Base-by-base conservation (phyloP, 2,888 invertebrate genomes). In the Branchellion lobata region DNA sequence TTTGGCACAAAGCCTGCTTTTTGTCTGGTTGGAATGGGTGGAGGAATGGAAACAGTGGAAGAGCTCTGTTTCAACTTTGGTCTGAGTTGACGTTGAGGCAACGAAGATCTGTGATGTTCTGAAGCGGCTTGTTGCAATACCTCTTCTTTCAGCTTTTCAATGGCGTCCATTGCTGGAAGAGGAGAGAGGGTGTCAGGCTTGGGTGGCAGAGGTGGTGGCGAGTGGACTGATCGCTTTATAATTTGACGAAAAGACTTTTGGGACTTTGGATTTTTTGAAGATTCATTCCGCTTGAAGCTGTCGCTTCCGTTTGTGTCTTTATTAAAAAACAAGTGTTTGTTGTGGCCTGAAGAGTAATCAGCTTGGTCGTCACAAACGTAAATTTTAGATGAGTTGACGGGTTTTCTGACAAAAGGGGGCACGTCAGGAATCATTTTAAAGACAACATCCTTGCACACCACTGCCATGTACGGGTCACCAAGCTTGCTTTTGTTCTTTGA, bases 151-250 rank as follows among this genome's bases (percentile, higher is more conserved):
- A n/a, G 21, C 29, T 76, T 76, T 27, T 69, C 73, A 8, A 31
- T 21, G 14, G 21, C 18, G 31, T 24, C 61, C 27, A 76, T 14
- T 33, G 51, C 11, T 33, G 81, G 77, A 3, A 81, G 75, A 3
- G 81, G 80, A 8, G 83, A 81, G 1, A 83, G 81, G 65, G 81
- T 75, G 14, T 77, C 81, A 0, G 83, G 83, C 75, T 83, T 83
- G 1, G 83, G 83, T 24, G 83, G 83, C 14, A 83, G 78, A 14
- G 83, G 82, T 8, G 83, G 83, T 11, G 83, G 83, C 33, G 51
- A 75, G 74, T 68, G 69, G 8, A 31, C 33, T 21, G 31, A 27
- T 53, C n/a, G 3, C 8, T 24, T 57, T 11, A 27, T 34, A 5
- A 18, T 11, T 76, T 76, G 27, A n/a, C 8, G 11, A 18, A 34